phyloP scores from a whole-genome alignment of 1,140 invertebrate species.

The Aradophagus sp. region DNA sequence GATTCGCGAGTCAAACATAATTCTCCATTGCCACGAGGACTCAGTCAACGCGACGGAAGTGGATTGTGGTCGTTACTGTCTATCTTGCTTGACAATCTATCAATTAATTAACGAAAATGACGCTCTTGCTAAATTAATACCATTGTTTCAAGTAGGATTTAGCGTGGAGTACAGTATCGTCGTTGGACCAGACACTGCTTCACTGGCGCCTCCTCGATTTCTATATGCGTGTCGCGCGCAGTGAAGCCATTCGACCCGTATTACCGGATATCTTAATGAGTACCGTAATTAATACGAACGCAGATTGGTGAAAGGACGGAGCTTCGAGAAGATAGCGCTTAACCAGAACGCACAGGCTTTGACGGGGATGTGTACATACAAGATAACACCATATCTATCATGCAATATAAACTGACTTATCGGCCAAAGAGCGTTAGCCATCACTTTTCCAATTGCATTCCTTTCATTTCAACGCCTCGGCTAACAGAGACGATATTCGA shows the following conservation, averaged over 20 bases:
- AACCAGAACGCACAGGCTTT: constrained; percentile 68
- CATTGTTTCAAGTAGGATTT: constrained; percentile 42
- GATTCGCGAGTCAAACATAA: constrained; percentile 53
- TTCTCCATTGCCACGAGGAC: constrained; percentile 50
- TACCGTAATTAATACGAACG: constrained; percentile 74
- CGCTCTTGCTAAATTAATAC: constrained; percentile 69
- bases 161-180: constrained; percentile 39
- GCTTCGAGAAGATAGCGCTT: constrained; percentile 63
- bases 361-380: constrained; percentile 66
- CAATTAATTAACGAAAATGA: constrained; percentile 73
- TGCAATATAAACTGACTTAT: constrained; percentile 67
- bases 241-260: constrained; percentile 50
- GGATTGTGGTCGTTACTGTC: constrained; percentile 58
- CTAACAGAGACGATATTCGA: constrained; percentile 16
- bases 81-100: constrained; percentile 71
- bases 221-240: constrained; percentile 55
- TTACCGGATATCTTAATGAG: constrained; percentile 74
- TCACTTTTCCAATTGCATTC: constrained; percentile 49
- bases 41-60: constrained; percentile 42
- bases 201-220: constrained; percentile 50
- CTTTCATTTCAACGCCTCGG: constrained; percentile 45
- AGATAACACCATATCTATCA: constrained; percentile 69
- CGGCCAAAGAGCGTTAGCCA: constrained; percentile 52
- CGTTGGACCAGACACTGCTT: constrained; percentile 43
- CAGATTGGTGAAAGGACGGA: constrained; percentile 69